phyloP scores from a whole-genome alignment of 2,888 invertebrate genomes.

The Agonopterix alstromeriana region DNA sequence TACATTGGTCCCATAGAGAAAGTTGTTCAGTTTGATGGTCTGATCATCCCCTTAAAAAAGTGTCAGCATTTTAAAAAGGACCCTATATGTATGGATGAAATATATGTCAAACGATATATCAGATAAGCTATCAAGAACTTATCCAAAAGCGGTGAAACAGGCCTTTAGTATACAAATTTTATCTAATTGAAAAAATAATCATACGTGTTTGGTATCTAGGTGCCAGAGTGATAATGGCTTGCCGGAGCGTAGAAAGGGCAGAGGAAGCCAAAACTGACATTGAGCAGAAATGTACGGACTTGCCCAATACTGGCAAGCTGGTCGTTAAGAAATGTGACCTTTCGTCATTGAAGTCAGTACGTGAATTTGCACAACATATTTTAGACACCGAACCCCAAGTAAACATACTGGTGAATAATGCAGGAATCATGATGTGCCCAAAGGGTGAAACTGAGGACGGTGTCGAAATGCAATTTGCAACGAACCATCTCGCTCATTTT shows the following conservation, averaged over 20 bases:
- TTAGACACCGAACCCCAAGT: conserved; percentile 60
- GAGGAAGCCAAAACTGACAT: conserved; percentile 69
- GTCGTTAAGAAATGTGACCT: conserved; percentile 71
- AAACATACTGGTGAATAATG: conserved; percentile 80
- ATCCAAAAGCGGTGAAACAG: too few relatives aligned
- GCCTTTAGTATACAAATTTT: too few relatives aligned
- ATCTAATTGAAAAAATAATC: too few relatives aligned
- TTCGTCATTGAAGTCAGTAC: conserved; percentile 71
- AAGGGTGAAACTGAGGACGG: conserved; percentile 78
- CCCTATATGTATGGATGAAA: too few relatives aligned
- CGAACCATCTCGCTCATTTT: conserved; percentile 81
- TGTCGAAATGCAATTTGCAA: conserved; percentile 80
- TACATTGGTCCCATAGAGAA: too few relatives aligned
- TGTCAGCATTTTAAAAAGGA: too few relatives aligned
- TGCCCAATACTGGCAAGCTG: conserved; percentile 28
- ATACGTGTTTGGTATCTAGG: conserved; percentile 36
- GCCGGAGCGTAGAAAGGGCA: conserved; percentile 61
- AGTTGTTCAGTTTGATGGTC: too few relatives aligned
- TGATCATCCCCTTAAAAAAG: too few relatives aligned
- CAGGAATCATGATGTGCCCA: conserved; percentile 82
- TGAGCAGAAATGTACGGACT: conserved; percentile 27
- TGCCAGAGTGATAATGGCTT: conserved; percentile 66
- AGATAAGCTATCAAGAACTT: too few relatives aligned
- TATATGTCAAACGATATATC: too few relatives aligned
- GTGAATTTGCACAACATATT: conserved; percentile 63